phyloP scores from a whole-genome alignment of 2,888 invertebrate species.

The Polyploca ridens region DNA sequence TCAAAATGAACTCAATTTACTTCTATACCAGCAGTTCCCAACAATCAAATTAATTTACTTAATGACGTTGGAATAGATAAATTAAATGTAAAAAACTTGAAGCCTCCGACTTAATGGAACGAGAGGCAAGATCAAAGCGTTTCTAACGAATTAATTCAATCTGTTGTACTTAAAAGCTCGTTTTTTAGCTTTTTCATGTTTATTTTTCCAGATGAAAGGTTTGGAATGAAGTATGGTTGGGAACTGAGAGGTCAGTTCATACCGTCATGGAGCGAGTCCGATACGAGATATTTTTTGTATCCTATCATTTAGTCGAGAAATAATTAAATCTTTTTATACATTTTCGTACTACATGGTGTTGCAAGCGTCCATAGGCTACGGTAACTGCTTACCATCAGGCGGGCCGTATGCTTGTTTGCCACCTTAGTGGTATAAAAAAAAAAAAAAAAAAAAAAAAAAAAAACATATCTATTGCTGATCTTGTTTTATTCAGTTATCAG shows the following conservation, averaged over 20 bases:
- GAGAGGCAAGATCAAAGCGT: conserved; percentile 10
- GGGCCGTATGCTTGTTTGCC: too few species aligned
- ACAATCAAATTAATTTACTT: conserved; percentile 4
- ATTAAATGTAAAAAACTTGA: conserved; percentile 5
- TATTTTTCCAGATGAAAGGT: conserved; percentile 13
- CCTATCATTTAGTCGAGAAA: too few species aligned
- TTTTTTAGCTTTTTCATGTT: conserved; percentile 10
- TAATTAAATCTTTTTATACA: not conserved
- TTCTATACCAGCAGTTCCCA: not conserved
- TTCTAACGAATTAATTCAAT: conserved; percentile 14
- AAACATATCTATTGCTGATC: too few species aligned
- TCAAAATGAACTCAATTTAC: not conserved
- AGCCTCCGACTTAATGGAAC: conserved; percentile 10
- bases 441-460: too few species aligned
- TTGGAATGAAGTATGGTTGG: not conserved
- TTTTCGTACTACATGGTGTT: too few species aligned
- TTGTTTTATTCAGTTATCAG: too few species aligned
- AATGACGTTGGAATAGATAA: not conserved
- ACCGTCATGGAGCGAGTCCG: not conserved
- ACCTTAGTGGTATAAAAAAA: too few species aligned
- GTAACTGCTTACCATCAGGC: too few species aligned
- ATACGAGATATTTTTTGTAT: too few species aligned
- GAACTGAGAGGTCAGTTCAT: not conserved
- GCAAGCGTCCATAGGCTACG: too few species aligned
- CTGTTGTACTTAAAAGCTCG: conserved; percentile 10